Evolutionary conservation across 2,888 invertebrate genomes (phyloP), one percentile per base, ranked within the genome.

Genomic region (Lapara coniferarum): DNA sequence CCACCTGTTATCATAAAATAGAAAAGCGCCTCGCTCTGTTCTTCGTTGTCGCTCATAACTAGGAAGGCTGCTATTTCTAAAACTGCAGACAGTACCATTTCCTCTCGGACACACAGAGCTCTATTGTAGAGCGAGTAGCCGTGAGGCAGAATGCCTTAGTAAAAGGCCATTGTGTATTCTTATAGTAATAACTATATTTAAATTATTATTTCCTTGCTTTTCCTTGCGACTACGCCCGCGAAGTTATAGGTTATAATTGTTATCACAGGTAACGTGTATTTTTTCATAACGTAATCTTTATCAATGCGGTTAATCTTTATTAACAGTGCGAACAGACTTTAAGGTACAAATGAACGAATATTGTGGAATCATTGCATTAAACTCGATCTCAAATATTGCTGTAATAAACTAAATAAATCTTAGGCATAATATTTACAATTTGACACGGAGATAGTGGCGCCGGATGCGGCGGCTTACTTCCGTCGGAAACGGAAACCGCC

Each of bases 401-500:
- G 49, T 63, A 49, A 63, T 12, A 6, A 63, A 19, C 59, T 63
- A 63, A 63, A 63, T 63, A 63, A 63, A 63, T 63, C 63, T 63
- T 13, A 63, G 63, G 16, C 49, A 46, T 49, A 63, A 63, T 63
- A 19, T 63, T 46, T 49, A 63, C 63, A 63, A 63, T 63, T 63
- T 63, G 63, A 63, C 63, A 63, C 63, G 63, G 19, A 63, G 63
- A 63, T 63, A 63, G 63, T 63, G 49, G 63, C 63, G 19, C 63
- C 63, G 63, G 63, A 63, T 16, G 63, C 63, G 63, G 63, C 19
- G 49, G 63, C 63, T 63, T 49, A 63, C 63, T 63, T 63, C 63
- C 63, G 63, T 44, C 37, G 63, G 63, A 49, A 63, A 63, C 63
- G 63, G 63, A 63, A 63, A 63, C 63, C 63, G 63, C 63, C 63